Evolutionary conservation across 1,140 invertebrate species (phyloP).

Genomic region (Eumaeus atala): DNA sequence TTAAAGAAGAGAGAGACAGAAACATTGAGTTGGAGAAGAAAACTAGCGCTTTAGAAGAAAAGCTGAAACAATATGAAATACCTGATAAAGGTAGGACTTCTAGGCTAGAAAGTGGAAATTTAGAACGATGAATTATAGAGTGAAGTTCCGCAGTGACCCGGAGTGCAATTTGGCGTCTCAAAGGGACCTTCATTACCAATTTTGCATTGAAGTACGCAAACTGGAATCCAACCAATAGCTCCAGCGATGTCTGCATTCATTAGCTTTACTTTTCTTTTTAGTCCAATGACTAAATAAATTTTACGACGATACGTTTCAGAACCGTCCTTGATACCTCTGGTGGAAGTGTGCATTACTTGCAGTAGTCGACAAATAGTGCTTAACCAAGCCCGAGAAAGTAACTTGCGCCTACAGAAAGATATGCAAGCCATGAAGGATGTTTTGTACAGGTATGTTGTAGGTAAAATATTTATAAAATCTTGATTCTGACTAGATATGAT

Average conservation of each 20-base stretch:
- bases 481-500: no score
- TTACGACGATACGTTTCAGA: constrained; percentile 26
- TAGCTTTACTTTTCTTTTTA: constrained; percentile 1
- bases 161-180: no score
- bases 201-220: neutral
- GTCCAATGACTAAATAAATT: no score
- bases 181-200: no score
- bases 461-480: no score
- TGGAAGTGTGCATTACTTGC: constrained; percentile 65
- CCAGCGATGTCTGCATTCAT: neutral
- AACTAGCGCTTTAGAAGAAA: constrained; percentile 57
- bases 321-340: constrained; percentile 40
- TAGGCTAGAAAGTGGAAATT: no score
- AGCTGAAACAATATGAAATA: constrained; percentile 56
- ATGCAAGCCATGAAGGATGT: constrained; percentile 79
- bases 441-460: constrained; percentile 75
- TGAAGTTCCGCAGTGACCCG: no score
- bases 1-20: constrained; percentile 46
- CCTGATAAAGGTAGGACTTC: constrained; percentile 60
- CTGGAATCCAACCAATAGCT: neutral
- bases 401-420: constrained; percentile 76
- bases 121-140: no score
- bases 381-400: constrained; percentile 66
- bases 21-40: constrained; percentile 40
- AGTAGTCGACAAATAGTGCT: constrained; percentile 59